Percentiles rank a stretch among this genome's conserved stretches.
phyloP scores from a whole-genome alignment of 2,888 invertebrate species.

The Amphipoea lucens region DNA sequence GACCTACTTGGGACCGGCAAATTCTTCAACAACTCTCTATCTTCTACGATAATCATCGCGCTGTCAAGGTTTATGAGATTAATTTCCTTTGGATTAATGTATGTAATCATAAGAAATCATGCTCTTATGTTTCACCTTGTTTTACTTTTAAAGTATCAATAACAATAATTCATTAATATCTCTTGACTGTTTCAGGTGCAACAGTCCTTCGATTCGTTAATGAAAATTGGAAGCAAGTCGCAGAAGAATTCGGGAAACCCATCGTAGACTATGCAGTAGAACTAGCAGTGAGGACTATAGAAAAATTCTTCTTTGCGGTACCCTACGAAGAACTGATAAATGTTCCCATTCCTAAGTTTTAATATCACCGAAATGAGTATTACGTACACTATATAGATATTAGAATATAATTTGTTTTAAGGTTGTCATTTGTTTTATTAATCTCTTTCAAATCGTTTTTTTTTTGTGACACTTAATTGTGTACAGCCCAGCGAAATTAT shows the following conservation, averaged over 20 bases:
- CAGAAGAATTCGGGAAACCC: constrained; percentile 86
- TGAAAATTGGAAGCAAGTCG: constrained; percentile 84
- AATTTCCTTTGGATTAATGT: constrained; percentile 16
- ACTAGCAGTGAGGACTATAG: constrained; percentile 80
- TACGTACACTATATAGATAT: constrained; percentile 29
- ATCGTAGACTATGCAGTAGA: constrained; percentile 86
- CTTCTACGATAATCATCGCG: constrained; percentile 10
- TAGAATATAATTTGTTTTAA: constrained; percentile 43
- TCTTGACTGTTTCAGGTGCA: constrained; percentile 76
- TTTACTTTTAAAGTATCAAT: background rate
- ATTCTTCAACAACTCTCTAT: background rate
- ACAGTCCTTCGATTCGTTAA: constrained; percentile 84
- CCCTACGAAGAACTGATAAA: constrained; percentile 84
- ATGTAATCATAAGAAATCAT: constrained; percentile 2
- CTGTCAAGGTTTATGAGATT: constrained; percentile 22
- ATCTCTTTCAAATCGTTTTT: constrained; percentile 9
- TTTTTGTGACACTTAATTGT: background rate
- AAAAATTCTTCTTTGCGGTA: constrained; percentile 83
- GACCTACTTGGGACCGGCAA: constrained; percentile 18
- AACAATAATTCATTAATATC: background rate
- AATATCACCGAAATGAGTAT: constrained; percentile 45
- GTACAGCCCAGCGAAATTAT: background rate
- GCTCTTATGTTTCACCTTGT: constrained; percentile 1
- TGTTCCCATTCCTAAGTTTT: constrained; percentile 78
- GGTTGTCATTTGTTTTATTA: constrained; percentile 52